phyloP scores from a whole-genome alignment of 2,797 vertebrate genomes.

The Sebastiscus albofasciatus region DNA sequence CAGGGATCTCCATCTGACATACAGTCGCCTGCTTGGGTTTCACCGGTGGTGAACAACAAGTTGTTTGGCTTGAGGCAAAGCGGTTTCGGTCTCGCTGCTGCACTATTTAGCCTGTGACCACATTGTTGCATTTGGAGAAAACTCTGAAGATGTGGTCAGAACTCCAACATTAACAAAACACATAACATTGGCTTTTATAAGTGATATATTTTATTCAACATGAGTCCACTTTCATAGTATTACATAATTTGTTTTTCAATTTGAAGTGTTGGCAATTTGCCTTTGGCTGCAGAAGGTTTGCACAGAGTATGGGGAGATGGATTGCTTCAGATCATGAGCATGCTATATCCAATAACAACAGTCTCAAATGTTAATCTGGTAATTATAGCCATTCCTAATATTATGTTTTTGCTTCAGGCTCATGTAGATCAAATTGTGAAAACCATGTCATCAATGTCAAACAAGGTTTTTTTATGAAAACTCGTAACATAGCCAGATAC shows the following conservation, averaged over 20 bases:
- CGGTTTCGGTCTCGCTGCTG: slow-evolving; percentile 40
- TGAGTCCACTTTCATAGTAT: slow-evolving; percentile 10
- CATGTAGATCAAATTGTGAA: neutral
- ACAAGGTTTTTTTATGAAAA: neutral
- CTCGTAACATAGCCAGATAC: neutral
- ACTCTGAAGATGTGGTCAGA: slow-evolving; percentile 33
- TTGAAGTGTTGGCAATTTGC: neutral
- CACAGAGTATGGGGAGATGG: neutral
- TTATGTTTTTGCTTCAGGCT: neutral
- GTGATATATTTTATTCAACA: slow-evolving; percentile 5
- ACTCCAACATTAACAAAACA: slow-evolving; percentile 24
- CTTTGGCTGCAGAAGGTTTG: neutral
- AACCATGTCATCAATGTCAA: neutral
- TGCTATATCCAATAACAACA: slow-evolving; percentile 2
- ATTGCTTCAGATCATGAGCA: neutral
- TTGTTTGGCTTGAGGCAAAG: slow-evolving; percentile 55
- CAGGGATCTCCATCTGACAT: slow-evolving; percentile 42
- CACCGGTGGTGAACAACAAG: slow-evolving; percentile 40
- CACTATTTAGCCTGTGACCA: slow-evolving; percentile 53
- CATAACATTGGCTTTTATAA: slow-evolving; percentile 17
- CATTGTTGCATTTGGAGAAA: slow-evolving; percentile 43
- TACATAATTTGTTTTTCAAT: slow-evolving; percentile 20
- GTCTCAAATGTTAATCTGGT: neutral
- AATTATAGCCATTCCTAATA: neutral
- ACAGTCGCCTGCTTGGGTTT: slow-evolving; percentile 58